Evolutionary conservation across 1,140 invertebrate genomes (phyloP), one percentile per base, ranked within the genome.

Genomic region (Heterodera carotae): DNA sequence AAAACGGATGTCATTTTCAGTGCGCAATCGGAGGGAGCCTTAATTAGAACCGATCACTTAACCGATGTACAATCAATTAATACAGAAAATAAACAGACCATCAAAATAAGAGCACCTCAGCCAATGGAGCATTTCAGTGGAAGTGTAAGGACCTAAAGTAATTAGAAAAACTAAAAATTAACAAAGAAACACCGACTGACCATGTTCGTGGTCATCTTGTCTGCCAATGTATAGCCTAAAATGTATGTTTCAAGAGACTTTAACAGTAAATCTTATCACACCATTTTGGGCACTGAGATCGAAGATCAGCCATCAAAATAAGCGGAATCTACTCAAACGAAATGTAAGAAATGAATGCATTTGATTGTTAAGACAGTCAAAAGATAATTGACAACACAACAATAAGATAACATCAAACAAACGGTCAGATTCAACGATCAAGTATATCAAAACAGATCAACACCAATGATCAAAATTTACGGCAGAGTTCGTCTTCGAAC

Each of bases 101-200:
- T 29, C 34, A 72, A 75, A 75, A 31, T 69, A 75, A 74, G 10
- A 15, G 43, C 29, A 25, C 10, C 29, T 29, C 27, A 75, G 7
- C 76, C 76, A 76, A 62, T 31, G 43, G 25, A 76, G n/a, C 76
- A 76, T 76, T 29, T 59, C 76, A 6, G 25, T 48, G 18, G 76
- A 76, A 29, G 76, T 22, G 18, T 76, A 75, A 25, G 76, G 76
- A 27, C 76, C 76, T 76, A 12, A 76, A 68, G 15, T 6, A 64
- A 53, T 59, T n/a, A 71, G 4, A 0, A 68, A 29, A 18, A 53
- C 31, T 22, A 22, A 7, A 5, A 76, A 2, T 0, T 2, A 15
- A 76, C 7, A 4, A 25, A 25, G n/a, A 76, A 76, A 60, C 12
- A n/a, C 15, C 39, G 7, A 71, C 60, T 3, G 18, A 76, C 74